Evolutionary conservation across 2,888 invertebrate species (phyloP), one percentile per base, ranked within the genome.

Genomic region (Malthinus seriepunctatus): DNA sequence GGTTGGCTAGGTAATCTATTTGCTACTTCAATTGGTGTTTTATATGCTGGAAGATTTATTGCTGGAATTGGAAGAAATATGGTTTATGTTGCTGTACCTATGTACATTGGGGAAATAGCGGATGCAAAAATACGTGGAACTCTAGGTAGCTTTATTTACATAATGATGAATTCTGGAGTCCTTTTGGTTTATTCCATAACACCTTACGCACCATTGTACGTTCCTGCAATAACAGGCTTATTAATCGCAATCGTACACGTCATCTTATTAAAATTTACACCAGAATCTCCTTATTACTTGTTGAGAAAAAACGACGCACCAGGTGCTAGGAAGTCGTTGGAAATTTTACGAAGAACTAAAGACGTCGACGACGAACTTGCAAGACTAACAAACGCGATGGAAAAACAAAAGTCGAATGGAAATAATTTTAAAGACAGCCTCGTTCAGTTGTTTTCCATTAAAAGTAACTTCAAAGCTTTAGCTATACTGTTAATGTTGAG

Each of bases 21-120:
- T 2, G 63, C 65, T 7, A 45, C 44, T 7, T 47, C 52, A 0
- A 34, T 61, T 3, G 31, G 37, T 1, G 34, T 56, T 8, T 35
- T 68, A 9, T 63, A 58, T 8, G 42, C 38, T 5, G 62, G 63
- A 10, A 42, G 62, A 32, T 62, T 62, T 47, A 46, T 62, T 42
- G 62, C 56, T 11, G 62, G 62, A 1, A 45, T 62, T 6, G 62
- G 62, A 39, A 47, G 62, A 23, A 62, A 59, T 46, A 62, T 62
- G 62, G 56, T 46, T 11, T 62, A 56, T 32, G 62, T 62, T 2
- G 49, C 62, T 5, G 59, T 66, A 38, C 58, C 61, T 15, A 68
- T 68, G 64, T 67, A 67, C 44, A 60, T 68, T 7, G 65, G 65
- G 2, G 68, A 68, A 61, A 61, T 65, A 32, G 64, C 68, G 1